A percentile compares a stretch with the other conserved stretches of the same genome.
Conservation (phyloP, 2,888 invertebrate genomes). For the Argynnis bischoffii region DNA sequence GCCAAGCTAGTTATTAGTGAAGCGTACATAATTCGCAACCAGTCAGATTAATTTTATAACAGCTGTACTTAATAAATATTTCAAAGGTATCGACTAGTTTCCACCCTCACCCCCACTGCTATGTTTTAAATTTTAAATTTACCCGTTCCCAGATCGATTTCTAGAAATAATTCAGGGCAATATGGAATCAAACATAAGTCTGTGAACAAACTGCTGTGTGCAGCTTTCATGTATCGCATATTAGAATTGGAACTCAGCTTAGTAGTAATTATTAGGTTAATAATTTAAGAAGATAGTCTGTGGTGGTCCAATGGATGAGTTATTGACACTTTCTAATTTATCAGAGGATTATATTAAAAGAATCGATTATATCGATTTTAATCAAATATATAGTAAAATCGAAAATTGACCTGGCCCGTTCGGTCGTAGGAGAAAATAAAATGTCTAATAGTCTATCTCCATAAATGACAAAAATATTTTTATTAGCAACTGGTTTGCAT, state of each 20-base stretch:
- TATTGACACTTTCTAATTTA: too few relatives aligned
- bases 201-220: constrained; percentile 7
- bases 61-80: constrained; percentile 14
- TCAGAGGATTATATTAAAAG: too few relatives aligned
- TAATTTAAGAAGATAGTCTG: constrained; percentile 9
- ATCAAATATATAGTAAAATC: too few relatives aligned
- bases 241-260: neutral
- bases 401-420: too few relatives aligned
- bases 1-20: neutral
- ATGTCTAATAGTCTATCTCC: too few relatives aligned
- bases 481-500: too few relatives aligned
- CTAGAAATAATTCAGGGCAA: constrained; percentile 18
- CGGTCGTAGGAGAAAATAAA: too few relatives aligned
- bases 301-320: neutral
- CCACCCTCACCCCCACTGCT: neutral
- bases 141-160: constrained; percentile 21
- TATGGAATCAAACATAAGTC: neutral
- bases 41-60: constrained; percentile 11
- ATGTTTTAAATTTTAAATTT: constrained; percentile 22
- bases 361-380: too few relatives aligned
- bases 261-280: constrained; percentile 10
- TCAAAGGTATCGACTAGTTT: constrained; percentile 8
- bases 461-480: too few relatives aligned
- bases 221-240: neutral
- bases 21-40: neutral